Evolutionary conservation across 2,113 vertebrate genomes (phyloP), one percentile per base, ranked within the genome.

Genomic region (Chunga burmeisteri): DNA sequence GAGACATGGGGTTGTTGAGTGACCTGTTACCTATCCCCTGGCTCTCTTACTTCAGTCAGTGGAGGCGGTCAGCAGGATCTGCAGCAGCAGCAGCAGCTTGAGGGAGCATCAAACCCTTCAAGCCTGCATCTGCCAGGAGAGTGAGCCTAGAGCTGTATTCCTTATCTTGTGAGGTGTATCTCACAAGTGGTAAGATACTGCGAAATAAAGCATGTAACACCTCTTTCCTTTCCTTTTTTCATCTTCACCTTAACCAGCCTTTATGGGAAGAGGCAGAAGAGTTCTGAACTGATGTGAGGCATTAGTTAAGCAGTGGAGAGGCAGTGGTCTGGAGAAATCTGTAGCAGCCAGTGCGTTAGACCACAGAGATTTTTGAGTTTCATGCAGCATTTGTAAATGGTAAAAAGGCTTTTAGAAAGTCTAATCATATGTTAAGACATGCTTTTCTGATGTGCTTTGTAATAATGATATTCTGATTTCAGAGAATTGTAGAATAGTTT

Each of bases 241-340:
- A 17, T 72, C 49, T 77, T 80, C 50, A 38, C 6, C 30, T 58
- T 59, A n/a, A 65, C 19, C 3, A 63, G 5, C 15, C 15, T 59
- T 46, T 42, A 16, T 59, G 29, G 42, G 52, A 71, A 59, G 61
- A 66, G 9, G 9, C 14, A 74, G 46, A 47, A 73, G 42, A 40
- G 17, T 55, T 80, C 56, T 80, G 38, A 75, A 56, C 10, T 50
- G 29, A 20, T 59, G 29, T 30, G n/a, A 75, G n/a, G 5, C 0
- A 0, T 46, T 67, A 61, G 23, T 68, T 79, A 36, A 46, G 29
- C 22, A 58, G 10, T 23, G 0, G 0, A 36, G 29, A 52, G n/a
- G 26, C 38, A 59, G 66, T 47, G 30, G 17, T 52, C 29, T 71
- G 26, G 44, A 70, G 18, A 29, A 34, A 9, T 42, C 22, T 85